Base-by-base conservation (phyloP, 2,888 invertebrate genomes). In the Chrysolina americana region DNA sequence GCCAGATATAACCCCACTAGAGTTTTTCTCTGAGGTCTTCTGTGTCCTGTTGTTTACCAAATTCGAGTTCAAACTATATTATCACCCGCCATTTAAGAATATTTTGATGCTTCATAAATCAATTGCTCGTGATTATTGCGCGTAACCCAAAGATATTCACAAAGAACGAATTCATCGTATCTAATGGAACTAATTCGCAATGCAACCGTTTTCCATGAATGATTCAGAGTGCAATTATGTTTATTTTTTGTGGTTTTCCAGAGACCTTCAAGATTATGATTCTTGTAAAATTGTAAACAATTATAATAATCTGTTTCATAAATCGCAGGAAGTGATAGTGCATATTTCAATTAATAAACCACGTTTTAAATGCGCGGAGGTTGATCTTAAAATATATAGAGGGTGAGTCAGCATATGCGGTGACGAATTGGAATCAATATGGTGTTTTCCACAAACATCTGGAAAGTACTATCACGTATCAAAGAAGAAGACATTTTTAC, bases 291-390 rank as follows among this genome's bases (percentile, higher is more conserved):
- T 65, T 65, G 15, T 28, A 48, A 70, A 48, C 64, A 64, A 70
- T 70, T 73, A 59, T 56, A 65, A 75, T 74, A 75, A 78, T 78
- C 74, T 50, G 71, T 71, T 76, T 78, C 77, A 73, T 76, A 71
- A 71, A 76, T 76, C 72, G 66, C 76, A 76, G 76, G 76, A 76
- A 76, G 70, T 76, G 76, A 76, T 64, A 68, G 74, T 74, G 69
- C 68, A 68, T 68, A 68, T 68, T 53, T 68, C 68, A 68, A 73
- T 70, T 41, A 71, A 71, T 75, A 71, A 71, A 70, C 62, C 59
- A 56, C 70, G 50, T 68, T 68, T 53, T 41, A 53, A 68, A 53
- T 56, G 36, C 68, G 53, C 53, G 28, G n/a, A 68, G 23, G 36
- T 56, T 21, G 41, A 59, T 28, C 36, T 59, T 28, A 59, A 59